These are phyloP conservation scores for Liasis olivaceus DNA, from an alignment of 2,797 vertebrate species.

Conservation along the genomic window DNA sequence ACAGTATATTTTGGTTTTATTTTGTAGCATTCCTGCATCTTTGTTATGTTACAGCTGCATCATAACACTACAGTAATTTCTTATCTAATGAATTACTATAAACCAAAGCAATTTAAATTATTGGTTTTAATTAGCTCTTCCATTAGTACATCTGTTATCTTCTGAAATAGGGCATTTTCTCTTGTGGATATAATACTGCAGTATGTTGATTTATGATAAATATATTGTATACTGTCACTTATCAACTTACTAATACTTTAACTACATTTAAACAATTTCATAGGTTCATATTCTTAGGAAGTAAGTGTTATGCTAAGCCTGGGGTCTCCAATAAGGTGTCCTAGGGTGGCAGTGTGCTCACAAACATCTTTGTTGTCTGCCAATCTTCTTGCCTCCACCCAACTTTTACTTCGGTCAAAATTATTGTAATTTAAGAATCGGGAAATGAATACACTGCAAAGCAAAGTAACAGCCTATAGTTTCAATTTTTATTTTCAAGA, in stretches of 20 bases:
- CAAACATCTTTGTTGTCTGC: background rate
- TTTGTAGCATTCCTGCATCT: background rate
- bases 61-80: background rate
- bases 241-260: background rate
- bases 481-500: background rate
- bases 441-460: background rate
- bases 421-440: background rate
- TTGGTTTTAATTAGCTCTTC: background rate
- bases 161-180: constrained; percentile 5
- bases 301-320: background rate
- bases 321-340: background rate
- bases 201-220: background rate
- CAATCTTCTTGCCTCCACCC: background rate
- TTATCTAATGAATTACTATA: background rate
- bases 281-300: background rate
- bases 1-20: constrained; percentile 16
- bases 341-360: background rate
- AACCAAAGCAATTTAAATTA: constrained; percentile 5
- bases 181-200: background rate
- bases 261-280: background rate
- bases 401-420: background rate
- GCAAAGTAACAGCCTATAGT: background rate
- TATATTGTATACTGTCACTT: background rate
- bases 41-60: background rate
- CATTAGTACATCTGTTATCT: background rate